phyloP scores from a whole-genome alignment of 2,888 invertebrate genomes.

The Hypsopygia costalis region DNA sequence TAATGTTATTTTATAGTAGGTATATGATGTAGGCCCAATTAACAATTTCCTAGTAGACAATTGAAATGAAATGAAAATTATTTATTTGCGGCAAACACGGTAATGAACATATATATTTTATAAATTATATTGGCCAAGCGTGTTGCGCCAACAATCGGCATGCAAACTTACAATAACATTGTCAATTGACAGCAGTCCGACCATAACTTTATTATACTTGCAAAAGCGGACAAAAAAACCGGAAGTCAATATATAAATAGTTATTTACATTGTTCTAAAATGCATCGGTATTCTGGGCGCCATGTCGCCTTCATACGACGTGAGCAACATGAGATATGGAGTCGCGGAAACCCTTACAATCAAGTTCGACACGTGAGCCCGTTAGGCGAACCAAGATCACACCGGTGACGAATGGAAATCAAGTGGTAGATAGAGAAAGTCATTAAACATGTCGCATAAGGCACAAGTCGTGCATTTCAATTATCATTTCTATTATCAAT shows the following conservation, averaged over 20 bases:
- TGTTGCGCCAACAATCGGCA: too few species aligned
- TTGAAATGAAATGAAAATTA: too few species aligned
- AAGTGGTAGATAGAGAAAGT: conserved; percentile 63
- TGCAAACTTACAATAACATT: too few species aligned
- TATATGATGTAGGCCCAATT: too few species aligned
- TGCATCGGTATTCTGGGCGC: conserved; percentile 34
- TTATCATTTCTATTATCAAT: conserved; percentile 34
- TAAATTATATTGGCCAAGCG: too few species aligned
- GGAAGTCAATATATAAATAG: conserved; percentile 18
- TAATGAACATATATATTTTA: too few species aligned
- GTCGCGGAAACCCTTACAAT: conserved; percentile 35
- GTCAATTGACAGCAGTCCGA: neutral
- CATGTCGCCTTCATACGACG: conserved; percentile 44
- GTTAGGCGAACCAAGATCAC: conserved; percentile 43
- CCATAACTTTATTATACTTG: neutral
- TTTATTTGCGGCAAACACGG: too few species aligned
- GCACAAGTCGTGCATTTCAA: conserved; percentile 50
- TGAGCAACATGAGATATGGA: conserved; percentile 42
- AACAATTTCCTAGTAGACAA: too few species aligned
- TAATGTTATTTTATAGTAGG: too few species aligned
- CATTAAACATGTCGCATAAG: conserved; percentile 63
- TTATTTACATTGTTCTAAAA: conserved; percentile 25
- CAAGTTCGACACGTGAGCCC: conserved; percentile 28
- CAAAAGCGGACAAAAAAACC: conserved; percentile 8
- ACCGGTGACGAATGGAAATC: conserved; percentile 47